Conservation (phyloP, 1,140 invertebrate genomes). For the Psilanteris sp. region DNA sequence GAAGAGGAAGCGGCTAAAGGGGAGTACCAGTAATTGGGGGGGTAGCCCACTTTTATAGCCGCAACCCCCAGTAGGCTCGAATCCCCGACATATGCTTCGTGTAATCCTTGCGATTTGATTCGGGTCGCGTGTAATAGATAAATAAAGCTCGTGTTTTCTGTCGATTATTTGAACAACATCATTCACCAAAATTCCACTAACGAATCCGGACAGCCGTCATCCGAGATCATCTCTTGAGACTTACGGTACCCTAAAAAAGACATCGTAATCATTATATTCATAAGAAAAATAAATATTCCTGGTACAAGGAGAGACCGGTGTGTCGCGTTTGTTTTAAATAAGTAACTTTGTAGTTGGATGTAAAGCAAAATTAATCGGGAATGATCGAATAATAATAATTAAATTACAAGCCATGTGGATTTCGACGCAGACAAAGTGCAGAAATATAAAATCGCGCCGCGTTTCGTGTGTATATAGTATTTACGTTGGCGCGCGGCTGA, state of each 20-base stretch:
- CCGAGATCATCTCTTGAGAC: slow-evolving; percentile 45
- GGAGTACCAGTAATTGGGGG: slow-evolving; percentile 77
- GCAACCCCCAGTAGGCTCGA: slow-evolving; percentile 70
- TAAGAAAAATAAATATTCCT: slow-evolving; percentile 24
- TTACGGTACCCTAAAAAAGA: slow-evolving; percentile 29
- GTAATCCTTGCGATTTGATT: slow-evolving; percentile 74
- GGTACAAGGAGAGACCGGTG: no score
- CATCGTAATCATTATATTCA: slow-evolving; percentile 24
- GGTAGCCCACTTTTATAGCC: slow-evolving; percentile 75
- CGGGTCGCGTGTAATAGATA: slow-evolving; percentile 77
- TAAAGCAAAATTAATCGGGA: no score
- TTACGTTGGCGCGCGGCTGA: no score
- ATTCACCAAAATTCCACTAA: slow-evolving; percentile 61
- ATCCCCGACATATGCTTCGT: slow-evolving; percentile 77
- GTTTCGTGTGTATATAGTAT: no score
- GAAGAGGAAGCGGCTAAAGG: slow-evolving; percentile 64
- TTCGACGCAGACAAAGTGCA: no score
- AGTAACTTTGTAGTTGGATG: no score
- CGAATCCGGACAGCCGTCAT: slow-evolving; percentile 50
- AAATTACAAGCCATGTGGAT: no score
- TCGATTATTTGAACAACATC: slow-evolving; percentile 61
- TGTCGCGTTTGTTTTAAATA: no score
- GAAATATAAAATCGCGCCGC: no score
- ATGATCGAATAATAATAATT: no score
- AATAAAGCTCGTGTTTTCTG: slow-evolving; percentile 74